Conservation (phyloP, 1,140 invertebrate species). For the Campoletis sonorensis region DNA sequence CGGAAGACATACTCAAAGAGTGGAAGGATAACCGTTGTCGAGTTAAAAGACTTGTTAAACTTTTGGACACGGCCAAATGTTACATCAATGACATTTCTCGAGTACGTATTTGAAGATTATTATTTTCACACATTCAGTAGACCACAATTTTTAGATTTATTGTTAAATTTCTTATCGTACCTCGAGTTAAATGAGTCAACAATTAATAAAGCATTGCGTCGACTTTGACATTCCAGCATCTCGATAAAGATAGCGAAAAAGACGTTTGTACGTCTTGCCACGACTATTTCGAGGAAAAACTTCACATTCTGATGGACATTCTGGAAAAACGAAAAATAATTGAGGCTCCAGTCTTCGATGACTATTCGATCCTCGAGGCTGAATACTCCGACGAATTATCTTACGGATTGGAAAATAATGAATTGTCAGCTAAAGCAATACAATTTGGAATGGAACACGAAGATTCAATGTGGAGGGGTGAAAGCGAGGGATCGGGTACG, state of each 20-base stretch:
- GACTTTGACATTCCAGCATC: slow-evolving; percentile 56
- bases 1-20: slow-evolving; percentile 73
- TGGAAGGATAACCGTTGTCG: slow-evolving; percentile 76
- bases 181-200: no score
- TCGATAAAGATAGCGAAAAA: slow-evolving; percentile 49
- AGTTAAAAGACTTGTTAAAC: slow-evolving; percentile 75
- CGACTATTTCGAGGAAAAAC: slow-evolving; percentile 59
- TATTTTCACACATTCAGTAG: background rate
- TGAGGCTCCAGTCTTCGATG: background rate
- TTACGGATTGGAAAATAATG: background rate
- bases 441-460: slow-evolving; percentile 28
- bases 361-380: slow-evolving; percentile 19
- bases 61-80: slow-evolving; percentile 79
- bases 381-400: slow-evolving; percentile 9
- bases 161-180: no score
- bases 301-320: slow-evolving; percentile 66
- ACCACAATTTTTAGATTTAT: no score
- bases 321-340: slow-evolving; percentile 53
- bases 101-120: slow-evolving; percentile 61
- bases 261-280: slow-evolving; percentile 53
- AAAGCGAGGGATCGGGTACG: slow-evolving; percentile 9
- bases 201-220: no score
- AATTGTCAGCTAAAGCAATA: slow-evolving; percentile 9
- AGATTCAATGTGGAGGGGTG: slow-evolving; percentile 6
- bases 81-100: slow-evolving; percentile 79